These are phyloP conservation scores for Danionella dracula DNA, from an alignment of 2,797 vertebrate species.

Conservation along the genomic window DNA sequence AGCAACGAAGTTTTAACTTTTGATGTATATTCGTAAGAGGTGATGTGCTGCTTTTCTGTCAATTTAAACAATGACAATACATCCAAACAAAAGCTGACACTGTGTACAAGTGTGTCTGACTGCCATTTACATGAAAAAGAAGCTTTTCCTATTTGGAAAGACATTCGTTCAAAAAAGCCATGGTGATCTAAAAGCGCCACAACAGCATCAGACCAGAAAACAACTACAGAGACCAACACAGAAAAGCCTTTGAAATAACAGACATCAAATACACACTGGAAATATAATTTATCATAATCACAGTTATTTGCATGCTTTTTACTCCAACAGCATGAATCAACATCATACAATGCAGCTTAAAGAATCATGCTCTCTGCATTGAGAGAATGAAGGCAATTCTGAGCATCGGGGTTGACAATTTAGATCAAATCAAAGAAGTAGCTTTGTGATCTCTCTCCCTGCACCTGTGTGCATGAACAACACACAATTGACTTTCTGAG, in stretches of 20 bases:
- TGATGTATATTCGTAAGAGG: too few relatives aligned
- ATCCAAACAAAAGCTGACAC: slow-evolving; percentile 3
- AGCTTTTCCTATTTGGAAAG: slow-evolving; percentile 50
- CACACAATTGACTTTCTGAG: slow-evolving; percentile 34
- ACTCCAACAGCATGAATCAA: neutral
- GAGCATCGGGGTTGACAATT: slow-evolving; percentile 20
- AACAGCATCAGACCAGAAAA: slow-evolving; percentile 5
- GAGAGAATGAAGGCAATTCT: neutral
- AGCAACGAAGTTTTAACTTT: too few relatives aligned
- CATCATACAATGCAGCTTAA: neutral
- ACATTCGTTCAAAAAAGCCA: slow-evolving; percentile 25
- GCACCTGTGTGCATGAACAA: slow-evolving; percentile 12
- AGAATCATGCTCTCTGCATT: neutral
- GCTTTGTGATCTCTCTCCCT: slow-evolving; percentile 19
- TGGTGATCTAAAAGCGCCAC: slow-evolving; percentile 35
- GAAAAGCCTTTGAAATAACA: neutral
- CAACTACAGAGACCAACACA: neutral
- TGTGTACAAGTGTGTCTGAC: neutral
- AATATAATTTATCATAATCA: slow-evolving; percentile 13
- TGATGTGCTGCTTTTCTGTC: too few relatives aligned
- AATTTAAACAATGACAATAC: neutral
- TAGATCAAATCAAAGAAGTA: slow-evolving; percentile 37
- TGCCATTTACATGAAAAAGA: slow-evolving; percentile 36
- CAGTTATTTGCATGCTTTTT: slow-evolving; percentile 9
- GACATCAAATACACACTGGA: neutral